Base-by-base conservation (phyloP, 2,113 vertebrate species). In the Kobus ellipsiprymnus region DNA sequence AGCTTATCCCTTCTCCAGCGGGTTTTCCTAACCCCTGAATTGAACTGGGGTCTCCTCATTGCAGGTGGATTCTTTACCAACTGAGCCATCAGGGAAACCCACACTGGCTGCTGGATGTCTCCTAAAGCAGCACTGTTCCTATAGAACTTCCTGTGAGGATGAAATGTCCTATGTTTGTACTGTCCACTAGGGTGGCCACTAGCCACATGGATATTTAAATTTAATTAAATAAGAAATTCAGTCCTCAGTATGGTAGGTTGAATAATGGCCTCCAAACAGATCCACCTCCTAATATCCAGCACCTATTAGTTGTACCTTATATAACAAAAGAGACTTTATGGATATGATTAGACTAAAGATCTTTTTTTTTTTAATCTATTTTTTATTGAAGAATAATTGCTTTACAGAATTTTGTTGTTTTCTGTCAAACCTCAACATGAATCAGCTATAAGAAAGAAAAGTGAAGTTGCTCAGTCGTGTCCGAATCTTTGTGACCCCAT, bases 1-100 rank as follows among this genome's bases (percentile, higher is more conserved):
- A 71, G n/a, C 9, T 19, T 71, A 6, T 71, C n/a, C n/a, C 17
- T 36, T 71, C n/a, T 36, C n/a, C 4, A 71, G 64, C 0, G 0
- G n/a, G 21, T 71, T 21, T 71, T 36, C 64, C 2, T 21, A 71
- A 71, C 17, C 64, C 17, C 2, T 19, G 2, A 36, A 21, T 71
- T 71, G 64, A 71, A 71, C n/a, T 71, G 64, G 64, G n/a, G 64
- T 71, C 17, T 71, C 17, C 64, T 36, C 17, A 6, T 71, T 71
- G 5, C 67, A 71, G 10, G 67, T 23, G 19, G 67, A 40, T 71
- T 40, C n/a, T 23, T 71, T 40, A 71, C 21, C 36, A 71, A 71
- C n/a, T 71, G 67, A 71, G n/a, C 2, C 12, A 71, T 71, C n/a
- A 71, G 67, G 10, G 67, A 71, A 40, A 11, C 67, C 67, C 6